Evolutionary conservation across 2,113 vertebrate genomes (phyloP).

Genomic region (Rousettus leschenaultii): DNA sequence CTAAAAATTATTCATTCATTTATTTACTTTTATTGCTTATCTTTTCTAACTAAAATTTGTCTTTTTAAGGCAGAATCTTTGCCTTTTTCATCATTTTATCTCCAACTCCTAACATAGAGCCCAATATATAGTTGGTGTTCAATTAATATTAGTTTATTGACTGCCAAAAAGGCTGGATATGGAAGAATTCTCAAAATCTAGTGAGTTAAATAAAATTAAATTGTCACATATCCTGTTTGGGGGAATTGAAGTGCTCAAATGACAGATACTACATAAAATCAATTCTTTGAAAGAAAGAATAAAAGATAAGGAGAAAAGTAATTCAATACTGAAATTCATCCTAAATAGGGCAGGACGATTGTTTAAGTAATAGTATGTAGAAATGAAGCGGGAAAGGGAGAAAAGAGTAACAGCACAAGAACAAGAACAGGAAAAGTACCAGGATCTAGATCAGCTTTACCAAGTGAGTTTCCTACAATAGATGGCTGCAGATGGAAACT

Average conservation of each 20-base stretch:
- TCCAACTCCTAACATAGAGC: background rate
- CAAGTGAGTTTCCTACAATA: background rate
- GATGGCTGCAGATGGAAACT: background rate
- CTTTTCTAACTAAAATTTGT: background rate
- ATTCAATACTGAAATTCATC: constrained; percentile 49
- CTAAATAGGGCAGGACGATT: constrained; percentile 47
- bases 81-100: background rate
- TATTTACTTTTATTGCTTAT: background rate
- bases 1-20: background rate
- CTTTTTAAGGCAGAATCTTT: background rate
- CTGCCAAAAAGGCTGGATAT: background rate
- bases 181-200: background rate
- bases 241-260: background rate
- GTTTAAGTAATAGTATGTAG: background rate
- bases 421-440: background rate
- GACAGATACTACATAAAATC: background rate
- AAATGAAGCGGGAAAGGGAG: background rate
- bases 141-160: background rate
- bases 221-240: background rate
- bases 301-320: background rate
- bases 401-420: background rate
- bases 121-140: background rate
- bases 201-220: background rate
- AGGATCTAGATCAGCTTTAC: background rate
- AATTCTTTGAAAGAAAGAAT: background rate